Conservation (phyloP, 2,797 vertebrate genomes). For the Lagocephalus sceleratus region DNA sequence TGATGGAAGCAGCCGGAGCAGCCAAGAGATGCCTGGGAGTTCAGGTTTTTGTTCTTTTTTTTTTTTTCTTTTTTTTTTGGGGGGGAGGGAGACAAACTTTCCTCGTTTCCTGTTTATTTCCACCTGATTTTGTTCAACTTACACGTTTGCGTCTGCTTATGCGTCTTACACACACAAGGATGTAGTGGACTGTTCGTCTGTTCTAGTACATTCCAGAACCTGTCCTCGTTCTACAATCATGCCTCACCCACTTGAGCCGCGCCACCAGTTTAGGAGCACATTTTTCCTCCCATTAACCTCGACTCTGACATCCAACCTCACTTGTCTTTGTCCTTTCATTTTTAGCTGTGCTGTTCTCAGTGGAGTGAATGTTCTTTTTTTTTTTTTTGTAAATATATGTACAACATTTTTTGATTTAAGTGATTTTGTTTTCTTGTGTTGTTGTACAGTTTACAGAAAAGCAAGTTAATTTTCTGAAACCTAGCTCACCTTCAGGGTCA, state of each 20-base stretch:
- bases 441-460: constrained; percentile 72
- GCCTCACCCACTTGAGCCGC: constrained; percentile 39
- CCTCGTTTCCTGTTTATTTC: constrained; percentile 21
- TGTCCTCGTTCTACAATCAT: constrained; percentile 52
- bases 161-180: constrained; percentile 47
- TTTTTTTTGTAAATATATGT: constrained; percentile 69
- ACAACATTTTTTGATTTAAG: constrained; percentile 61
- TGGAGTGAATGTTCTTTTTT: constrained; percentile 54
- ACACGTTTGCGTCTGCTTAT: constrained; percentile 33
- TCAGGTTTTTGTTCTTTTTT: constrained; percentile 15
- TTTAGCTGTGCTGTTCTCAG: constrained; percentile 64
- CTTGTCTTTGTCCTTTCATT: constrained; percentile 46
- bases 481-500: constrained; percentile 51
- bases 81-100: too few relatives aligned
- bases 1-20: constrained; percentile 48
- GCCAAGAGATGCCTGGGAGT: constrained; percentile 47
- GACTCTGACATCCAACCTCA: constrained; percentile 47
- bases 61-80: constrained; percentile 13
- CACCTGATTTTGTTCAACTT: constrained; percentile 40
- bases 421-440: constrained; percentile 54
- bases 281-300: constrained; percentile 22
- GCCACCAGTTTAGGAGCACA: constrained; percentile 41
- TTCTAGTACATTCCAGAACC: constrained; percentile 84
- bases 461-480: constrained; percentile 42
- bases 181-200: constrained; percentile 63